Evolutionary conservation across 1,140 invertebrate species (phyloP).

Genomic region (Phenacoccus solenopsis): DNA sequence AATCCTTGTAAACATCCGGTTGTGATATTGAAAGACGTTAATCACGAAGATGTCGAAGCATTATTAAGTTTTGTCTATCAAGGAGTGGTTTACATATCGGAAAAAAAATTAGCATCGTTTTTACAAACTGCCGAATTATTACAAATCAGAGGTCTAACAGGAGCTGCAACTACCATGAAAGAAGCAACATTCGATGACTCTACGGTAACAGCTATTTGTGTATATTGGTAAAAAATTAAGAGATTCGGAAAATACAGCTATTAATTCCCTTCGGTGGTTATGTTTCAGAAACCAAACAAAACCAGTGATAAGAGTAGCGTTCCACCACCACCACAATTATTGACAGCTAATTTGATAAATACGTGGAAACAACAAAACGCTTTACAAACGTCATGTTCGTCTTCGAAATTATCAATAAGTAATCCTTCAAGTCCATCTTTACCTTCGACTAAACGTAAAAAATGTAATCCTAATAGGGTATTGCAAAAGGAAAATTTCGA

Average conservation of each 20-base stretch:
- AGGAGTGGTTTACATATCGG: conserved; percentile 81
- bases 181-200: not conserved
- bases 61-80: conserved; percentile 73
- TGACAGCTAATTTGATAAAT: conserved; percentile 1
- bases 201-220: conserved; percentile 21
- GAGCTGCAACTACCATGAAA: conserved; percentile 34
- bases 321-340: conserved; percentile 18
- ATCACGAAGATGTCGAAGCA: conserved; percentile 58
- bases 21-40: conserved; percentile 69
- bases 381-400: not conserved
- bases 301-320: conserved; percentile 16
- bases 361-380: conserved; percentile 11
- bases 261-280: no score
- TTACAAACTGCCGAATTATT: conserved; percentile 74
- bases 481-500: conserved; percentile 13
- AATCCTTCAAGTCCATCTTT: conserved; percentile 20
- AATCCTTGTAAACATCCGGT: conserved; percentile 77
- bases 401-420: conserved; percentile 8
- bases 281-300: conserved; percentile 22
- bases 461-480: conserved; percentile 25
- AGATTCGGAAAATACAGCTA: no score
- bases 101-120: conserved; percentile 74
- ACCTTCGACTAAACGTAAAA: conserved; percentile 24
- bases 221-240: no score
- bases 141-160: conserved; percentile 75